phyloP scores from a whole-genome alignment of 2,113 vertebrate genomes.

The Procavia capensis region DNA sequence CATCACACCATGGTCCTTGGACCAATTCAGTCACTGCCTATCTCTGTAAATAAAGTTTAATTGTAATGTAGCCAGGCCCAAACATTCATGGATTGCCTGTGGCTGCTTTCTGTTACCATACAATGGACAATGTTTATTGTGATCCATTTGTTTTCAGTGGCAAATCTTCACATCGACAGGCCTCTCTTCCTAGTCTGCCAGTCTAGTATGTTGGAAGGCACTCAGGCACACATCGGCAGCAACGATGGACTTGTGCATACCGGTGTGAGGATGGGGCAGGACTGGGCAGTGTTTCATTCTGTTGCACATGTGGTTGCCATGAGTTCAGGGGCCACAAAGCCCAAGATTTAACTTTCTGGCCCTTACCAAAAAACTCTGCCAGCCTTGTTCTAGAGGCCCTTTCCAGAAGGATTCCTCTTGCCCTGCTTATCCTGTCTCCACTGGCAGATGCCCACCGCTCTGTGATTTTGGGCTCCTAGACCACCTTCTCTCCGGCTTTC shows the following conservation, averaged over 20 bases:
- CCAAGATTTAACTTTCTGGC: background rate
- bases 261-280: background rate
- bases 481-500: background rate
- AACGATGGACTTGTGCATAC: background rate
- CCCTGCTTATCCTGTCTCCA: background rate
- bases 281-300: background rate
- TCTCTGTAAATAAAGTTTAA: background rate
- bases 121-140: background rate
- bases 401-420: too few species aligned
- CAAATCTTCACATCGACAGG: background rate
- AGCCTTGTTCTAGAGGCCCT: background rate
- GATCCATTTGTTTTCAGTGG: background rate
- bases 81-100: too few species aligned
- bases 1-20: fast-evolving
- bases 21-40: background rate
- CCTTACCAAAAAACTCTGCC: background rate
- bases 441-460: background rate
- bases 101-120: background rate
- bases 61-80: background rate
- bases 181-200: background rate
- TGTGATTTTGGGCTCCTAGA: background rate
- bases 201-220: background rate
- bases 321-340: background rate
- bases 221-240: background rate
- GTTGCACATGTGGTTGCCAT: background rate